Evolutionary conservation across 2,888 invertebrate species (phyloP).

Genomic region (Drosophila fulvimacula): DNA sequence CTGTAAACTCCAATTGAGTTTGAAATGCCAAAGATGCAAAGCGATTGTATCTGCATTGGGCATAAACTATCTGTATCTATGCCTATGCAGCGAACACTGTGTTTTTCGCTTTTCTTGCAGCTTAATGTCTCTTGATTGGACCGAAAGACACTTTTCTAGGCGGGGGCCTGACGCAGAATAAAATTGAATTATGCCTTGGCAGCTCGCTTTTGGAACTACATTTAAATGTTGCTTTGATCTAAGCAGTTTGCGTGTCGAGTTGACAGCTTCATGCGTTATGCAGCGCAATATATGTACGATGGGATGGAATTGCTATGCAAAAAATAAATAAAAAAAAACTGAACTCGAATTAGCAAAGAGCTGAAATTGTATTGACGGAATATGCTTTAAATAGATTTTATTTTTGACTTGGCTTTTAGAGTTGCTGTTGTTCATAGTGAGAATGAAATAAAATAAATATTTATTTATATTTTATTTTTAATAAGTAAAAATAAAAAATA

Average conservation of each 20-base stretch:
- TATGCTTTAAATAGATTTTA: neutral
- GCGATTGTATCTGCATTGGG: constrained; percentile 28
- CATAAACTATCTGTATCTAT: constrained; percentile 22
- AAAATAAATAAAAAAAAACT: neutral
- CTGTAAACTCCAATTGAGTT: constrained; percentile 69
- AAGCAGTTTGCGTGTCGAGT: constrained; percentile 51
- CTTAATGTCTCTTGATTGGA: constrained; percentile 44
- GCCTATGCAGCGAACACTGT: constrained; percentile 25
- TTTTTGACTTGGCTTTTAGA: neutral
- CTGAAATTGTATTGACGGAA: neutral
- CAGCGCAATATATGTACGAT: constrained; percentile 2
- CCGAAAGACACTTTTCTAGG: constrained; percentile 18
- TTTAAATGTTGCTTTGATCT: constrained; percentile 56
- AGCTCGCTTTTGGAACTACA: constrained; percentile 20
- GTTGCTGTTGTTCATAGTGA: neutral
- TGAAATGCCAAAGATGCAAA: constrained; percentile 72
- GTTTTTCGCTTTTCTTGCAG: constrained; percentile 28
- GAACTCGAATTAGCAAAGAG: neutral
- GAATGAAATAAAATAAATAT: neutral
- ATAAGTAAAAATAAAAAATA: too few relatives aligned
- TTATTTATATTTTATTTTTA: neutral
- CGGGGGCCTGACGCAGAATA: constrained; percentile 15
- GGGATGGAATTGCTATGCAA: neutral
- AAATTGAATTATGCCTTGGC: constrained; percentile 57
- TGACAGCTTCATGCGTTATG: constrained; percentile 62